Evolutionary conservation across 2,797 vertebrate genomes (phyloP), one percentile per base, ranked within the genome.

Genomic region (Muraenolepis orangiensis): DNA sequence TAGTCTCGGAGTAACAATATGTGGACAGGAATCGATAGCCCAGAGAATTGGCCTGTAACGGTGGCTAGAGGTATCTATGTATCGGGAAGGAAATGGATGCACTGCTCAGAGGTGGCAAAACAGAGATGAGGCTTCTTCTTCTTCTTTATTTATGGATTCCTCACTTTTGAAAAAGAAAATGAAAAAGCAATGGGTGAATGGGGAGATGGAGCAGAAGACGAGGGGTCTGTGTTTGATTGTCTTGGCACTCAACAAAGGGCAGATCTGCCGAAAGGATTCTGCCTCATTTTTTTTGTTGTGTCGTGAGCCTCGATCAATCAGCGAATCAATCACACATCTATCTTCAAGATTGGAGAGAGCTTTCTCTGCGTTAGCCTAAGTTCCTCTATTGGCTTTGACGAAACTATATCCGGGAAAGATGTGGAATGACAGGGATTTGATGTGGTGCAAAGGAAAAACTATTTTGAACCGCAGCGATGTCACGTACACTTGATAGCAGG

Each of bases 21-120:
- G 90, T 87, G 83, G 78, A 87, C 85, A 82, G 78, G 89, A 93
- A 94, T 93, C 91, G 73, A 93, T 93, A 89, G 86, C 75, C 76
- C 87, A 86, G 86, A 84, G 84, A 90, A 92, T 90, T 86, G 90
- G 82, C 81, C 83, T 85, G 76, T 89, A 87, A 87, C 87, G 82
- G 83, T n/a, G n/a, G n/a, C n/a, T n/a, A n/a, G n/a, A n/a, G n/a
- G n/a, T n/a, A n/a, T n/a, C n/a, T n/a, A n/a, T n/a, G n/a, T 82
- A 84, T 82, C 80, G 84, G 88, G 90, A 88, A 93, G 92, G 81
- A 87, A 91, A 91, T 85, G 80, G 88, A 89, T 89, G 84, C 89
- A 84, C 87, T 86, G 84, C 78, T 86, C 87, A 84, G 87, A 90
- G 88, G 88, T 91, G 88, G 89, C 82, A 84, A 90, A 90, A 92